Base-by-base conservation (phyloP, 1,140 invertebrate genomes). In the Hylaeus anthracinus region DNA sequence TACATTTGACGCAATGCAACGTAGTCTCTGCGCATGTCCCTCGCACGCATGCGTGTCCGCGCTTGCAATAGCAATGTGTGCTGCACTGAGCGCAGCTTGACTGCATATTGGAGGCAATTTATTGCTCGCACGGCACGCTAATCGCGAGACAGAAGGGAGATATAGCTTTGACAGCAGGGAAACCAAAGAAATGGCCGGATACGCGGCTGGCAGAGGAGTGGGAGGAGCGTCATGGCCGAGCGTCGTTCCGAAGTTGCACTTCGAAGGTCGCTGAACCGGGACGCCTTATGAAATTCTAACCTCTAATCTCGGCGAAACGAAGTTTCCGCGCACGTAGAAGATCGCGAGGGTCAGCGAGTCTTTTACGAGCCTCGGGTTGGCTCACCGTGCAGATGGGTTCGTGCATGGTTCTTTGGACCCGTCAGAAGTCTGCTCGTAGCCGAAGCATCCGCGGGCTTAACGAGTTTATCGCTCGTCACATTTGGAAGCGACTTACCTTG, bases 191-290 rank as follows among this genome's bases (percentile, higher is more conserved):
- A 85, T 60, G 63, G 43, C 39, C 65, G 64, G 72, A 80, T 74
- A 64, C 55, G 70, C 26, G 51, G 48, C 41, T n/a, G 37, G 43
- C n/a, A 8, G 65, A 15, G 26, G 45, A 3, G 64, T 15, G 64
- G 15, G 65, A 48, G 65, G 75, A 81, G 77, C 73, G 74, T 61
- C 65, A 58, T 55, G 81, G 77, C 86, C 86, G 78, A 82, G 81
- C 76, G 84, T 39, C 80, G 84, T 72, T 73, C 79, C 48, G 14
- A 41, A 74, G 61, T 66, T 63, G 65, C 61, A 74, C 75, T 81
- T 77, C 84, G 84, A 79, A 64, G 76, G 69, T 79, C 76, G 55
- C 70, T 41, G 61, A 39, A 56, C 77, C 73, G 65, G 45, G 53
- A 79, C 71, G 51, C 41, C 48, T 26, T 64, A 65, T 79, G 77